Conservation (phyloP, 2,113 vertebrate species). For the Agapornis roseicollis region DNA sequence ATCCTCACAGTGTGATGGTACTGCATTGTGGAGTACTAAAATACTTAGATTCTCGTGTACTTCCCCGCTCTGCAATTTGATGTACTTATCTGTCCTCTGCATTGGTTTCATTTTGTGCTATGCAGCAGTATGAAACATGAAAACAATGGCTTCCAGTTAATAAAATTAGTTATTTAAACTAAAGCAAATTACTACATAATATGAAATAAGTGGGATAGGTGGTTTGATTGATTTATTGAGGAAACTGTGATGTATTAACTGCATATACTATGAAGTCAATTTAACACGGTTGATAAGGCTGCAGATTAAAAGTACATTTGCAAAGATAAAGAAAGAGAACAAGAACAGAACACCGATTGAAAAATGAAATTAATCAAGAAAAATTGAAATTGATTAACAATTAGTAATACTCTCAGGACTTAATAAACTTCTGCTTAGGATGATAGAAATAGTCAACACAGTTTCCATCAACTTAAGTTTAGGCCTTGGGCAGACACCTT, state of each 20-base stretch:
- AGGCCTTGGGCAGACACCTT: not conserved
- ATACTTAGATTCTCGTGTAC: not conserved
- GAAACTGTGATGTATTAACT: not conserved
- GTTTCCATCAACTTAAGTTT: not conserved
- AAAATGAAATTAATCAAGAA: conserved; percentile 31
- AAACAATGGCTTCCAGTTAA: not conserved
- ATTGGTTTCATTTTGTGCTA: not conserved
- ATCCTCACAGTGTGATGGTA: not conserved
- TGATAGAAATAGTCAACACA: not conserved
- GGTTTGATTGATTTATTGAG: not conserved
- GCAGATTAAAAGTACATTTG: conserved; percentile 28
- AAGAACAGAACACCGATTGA: not conserved
- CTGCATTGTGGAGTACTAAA: not conserved
- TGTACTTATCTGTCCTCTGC: not conserved
- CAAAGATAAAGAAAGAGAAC: not conserved
- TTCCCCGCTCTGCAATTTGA: not conserved
- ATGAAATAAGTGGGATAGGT: not conserved
- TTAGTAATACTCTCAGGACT: not conserved
- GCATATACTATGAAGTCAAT: not conserved
- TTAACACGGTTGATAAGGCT: not conserved
- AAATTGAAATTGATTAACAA: not conserved
- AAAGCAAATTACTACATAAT: not conserved
- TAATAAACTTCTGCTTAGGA: not conserved
- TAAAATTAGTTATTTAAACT: not conserved
- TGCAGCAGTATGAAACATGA: not conserved